Percentiles rank a stretch among this genome's conserved stretches.
Conservation (phyloP, 2,888 invertebrate species). For the Ypsolopha sequella region DNA sequence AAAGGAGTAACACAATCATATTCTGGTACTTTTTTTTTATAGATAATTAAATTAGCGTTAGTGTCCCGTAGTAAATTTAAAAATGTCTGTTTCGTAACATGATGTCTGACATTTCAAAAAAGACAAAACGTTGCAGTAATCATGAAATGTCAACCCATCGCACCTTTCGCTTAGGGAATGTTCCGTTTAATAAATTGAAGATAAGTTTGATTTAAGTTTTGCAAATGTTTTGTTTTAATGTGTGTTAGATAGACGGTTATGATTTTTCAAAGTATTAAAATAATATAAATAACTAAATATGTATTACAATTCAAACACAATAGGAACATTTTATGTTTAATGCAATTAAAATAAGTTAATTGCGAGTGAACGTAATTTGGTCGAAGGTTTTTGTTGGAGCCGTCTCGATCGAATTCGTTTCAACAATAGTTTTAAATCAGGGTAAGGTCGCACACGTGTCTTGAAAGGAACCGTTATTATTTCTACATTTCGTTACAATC, state of each 20-base stretch:
- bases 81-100: background rate
- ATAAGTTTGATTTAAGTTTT: no score
- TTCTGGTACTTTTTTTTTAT: no score
- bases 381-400: constrained; percentile 33
- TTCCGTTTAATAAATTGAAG: no score
- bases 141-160: constrained; percentile 21
- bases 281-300: background rate
- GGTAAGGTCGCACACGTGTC: constrained; percentile 43
- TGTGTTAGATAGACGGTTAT: background rate
- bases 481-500: constrained; percentile 25
- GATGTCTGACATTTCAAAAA: background rate
- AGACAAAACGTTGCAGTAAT: constrained; percentile 9
- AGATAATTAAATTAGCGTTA: no score
- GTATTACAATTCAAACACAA: no score
- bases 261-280: background rate
- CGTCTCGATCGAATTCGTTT: constrained; percentile 34
- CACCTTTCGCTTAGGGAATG: constrained; percentile 19
- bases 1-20: no score
- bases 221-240: no score
- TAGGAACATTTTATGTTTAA: background rate
- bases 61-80: background rate
- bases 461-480: constrained; percentile 21
- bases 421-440: constrained; percentile 26
- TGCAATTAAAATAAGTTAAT: background rate
- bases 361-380: constrained; percentile 29